Base-by-base conservation (phyloP, 2,113 vertebrate species). In the Eurypyga helias region DNA sequence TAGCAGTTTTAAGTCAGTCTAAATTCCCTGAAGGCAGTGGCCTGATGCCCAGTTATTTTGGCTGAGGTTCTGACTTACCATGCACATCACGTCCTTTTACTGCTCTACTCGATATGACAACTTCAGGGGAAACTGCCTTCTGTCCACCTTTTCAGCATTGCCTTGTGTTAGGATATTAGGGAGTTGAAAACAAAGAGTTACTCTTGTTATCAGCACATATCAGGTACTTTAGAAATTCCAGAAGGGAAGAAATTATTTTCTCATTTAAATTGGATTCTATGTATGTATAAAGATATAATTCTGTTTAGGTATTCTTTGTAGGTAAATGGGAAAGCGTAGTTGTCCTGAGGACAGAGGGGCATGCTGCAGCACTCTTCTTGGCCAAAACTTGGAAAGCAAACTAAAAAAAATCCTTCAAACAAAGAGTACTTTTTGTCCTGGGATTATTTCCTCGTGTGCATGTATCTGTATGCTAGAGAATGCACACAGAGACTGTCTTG, bases 121-220 rank as follows among this genome's bases (percentile, higher is more conserved):
- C 29, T 45, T 26, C 3, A 69, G 61, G 33, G 19, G 26, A 61
- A 70, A 17, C 16, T 72, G 36, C 21, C 13, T n/a, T 61, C 62
- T 34, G 71, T 17, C 67, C 21, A 38, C 15, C 25, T 25, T 81
- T 67, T 23, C 34, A 83, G 24, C 31, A 9, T 43, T 60, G 34
- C 38, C 17, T 65, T 38, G 12, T 49, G 31, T 17, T 82, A 76
- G 73, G 26, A 7, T 81, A 29, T 48, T 25, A 66, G 41, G 10
- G 28, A 3, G 36, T 66, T 66, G 57, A 36, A 70, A 73, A 58
- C 12, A 73, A 73, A 17, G 3, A 9, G 9, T 58, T 49, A 16
- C 6, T 34, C 25, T 31, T 81, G 14, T 23, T 45, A 24, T 3
- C 12, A 16, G 4, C 21, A 41, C 0, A 0, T 58, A 69, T 31